phyloP scores from a whole-genome alignment of 2,888 invertebrate genomes.

The Clunio marinus region DNA sequence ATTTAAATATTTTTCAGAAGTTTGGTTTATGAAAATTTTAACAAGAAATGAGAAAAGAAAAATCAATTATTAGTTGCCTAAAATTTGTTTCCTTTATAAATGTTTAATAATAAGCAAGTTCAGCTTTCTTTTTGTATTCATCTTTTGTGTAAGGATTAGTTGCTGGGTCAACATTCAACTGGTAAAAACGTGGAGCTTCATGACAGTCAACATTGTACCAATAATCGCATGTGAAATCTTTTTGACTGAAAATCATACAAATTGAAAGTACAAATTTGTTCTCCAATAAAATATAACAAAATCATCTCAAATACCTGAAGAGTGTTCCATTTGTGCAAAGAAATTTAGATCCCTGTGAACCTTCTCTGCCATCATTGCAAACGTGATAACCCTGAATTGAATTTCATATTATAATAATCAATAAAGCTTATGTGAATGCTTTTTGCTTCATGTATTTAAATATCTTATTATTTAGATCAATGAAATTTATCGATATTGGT shows the following conservation, averaged over 20 bases:
- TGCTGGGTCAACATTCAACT: constrained; percentile 70
- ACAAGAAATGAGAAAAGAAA: too few relatives aligned
- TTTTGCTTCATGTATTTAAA: background rate
- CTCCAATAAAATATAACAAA: too few relatives aligned
- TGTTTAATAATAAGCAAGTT: too few relatives aligned
- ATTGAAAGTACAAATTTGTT: background rate
- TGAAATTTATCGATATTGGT: too few relatives aligned
- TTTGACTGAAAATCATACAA: constrained; percentile 57
- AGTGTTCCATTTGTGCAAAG: constrained; percentile 82
- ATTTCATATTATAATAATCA: too few relatives aligned
- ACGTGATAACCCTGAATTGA: constrained; percentile 78
- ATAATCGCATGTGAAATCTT: constrained; percentile 84
- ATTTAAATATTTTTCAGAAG: too few relatives aligned
- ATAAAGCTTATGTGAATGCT: too few relatives aligned
- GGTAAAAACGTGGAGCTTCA: constrained; percentile 67
- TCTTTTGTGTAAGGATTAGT: constrained; percentile 68
- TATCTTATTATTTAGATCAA: background rate
- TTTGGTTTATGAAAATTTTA: too few relatives aligned
- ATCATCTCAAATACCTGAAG: constrained; percentile 50
- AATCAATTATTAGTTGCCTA: too few relatives aligned
- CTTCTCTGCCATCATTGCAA: constrained; percentile 81
- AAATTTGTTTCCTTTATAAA: too few relatives aligned
- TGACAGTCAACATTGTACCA: constrained; percentile 87
- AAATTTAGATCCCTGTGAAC: constrained; percentile 76
- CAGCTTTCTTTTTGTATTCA: constrained; percentile 63